These are phyloP conservation scores for Abramis brama DNA, from an alignment of 2,113 vertebrate genomes.

Conservation along the genomic window DNA sequence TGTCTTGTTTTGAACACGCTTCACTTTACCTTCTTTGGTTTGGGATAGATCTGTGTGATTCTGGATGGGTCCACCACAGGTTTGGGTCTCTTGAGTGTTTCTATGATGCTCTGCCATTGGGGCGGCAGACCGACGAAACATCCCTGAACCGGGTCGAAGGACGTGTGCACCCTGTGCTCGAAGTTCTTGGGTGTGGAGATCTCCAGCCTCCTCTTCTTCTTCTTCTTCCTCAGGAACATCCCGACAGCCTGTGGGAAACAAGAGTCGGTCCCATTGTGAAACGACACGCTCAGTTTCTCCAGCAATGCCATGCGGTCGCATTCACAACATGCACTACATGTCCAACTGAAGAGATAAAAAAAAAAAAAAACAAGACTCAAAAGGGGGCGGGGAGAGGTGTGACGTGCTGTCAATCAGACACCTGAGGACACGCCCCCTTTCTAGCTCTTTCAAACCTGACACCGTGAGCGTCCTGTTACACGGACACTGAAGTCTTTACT, in stretches of 20 bases:
- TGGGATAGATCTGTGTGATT: constrained; percentile 82
- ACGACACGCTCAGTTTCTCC: constrained; percentile 33
- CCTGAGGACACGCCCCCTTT: constrained; percentile 30
- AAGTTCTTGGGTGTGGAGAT: constrained; percentile 90
- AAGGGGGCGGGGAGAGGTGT: constrained; percentile 11
- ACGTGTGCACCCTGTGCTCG: constrained; percentile 90
- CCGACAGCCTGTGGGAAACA: constrained; percentile 44
- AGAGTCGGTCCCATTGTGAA: neutral
- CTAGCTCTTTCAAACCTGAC: neutral
- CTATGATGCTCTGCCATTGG: constrained; percentile 93
- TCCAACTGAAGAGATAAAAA: too few relatives aligned
- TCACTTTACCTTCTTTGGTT: constrained; percentile 83
- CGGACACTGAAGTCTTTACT: neutral
- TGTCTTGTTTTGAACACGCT: too few relatives aligned
- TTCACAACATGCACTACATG: neutral
- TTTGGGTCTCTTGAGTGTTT: constrained; percentile 85
- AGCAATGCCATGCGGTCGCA: constrained; percentile 14
- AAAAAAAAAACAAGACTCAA: constrained; percentile 2
- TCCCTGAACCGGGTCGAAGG: constrained; percentile 81
- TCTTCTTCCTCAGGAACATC: constrained; percentile 89
- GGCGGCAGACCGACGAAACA: constrained; percentile 89
- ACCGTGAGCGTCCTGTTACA: neutral
- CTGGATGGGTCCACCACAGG: constrained; percentile 89
- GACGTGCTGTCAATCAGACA: constrained; percentile 1
- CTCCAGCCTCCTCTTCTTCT: constrained; percentile 82